Percentiles rank a stretch among this genome's conserved stretches.
These are phyloP conservation scores for Balanococcus diminutus DNA, from an alignment of 2,888 invertebrate species.

Conservation along the genomic window DNA sequence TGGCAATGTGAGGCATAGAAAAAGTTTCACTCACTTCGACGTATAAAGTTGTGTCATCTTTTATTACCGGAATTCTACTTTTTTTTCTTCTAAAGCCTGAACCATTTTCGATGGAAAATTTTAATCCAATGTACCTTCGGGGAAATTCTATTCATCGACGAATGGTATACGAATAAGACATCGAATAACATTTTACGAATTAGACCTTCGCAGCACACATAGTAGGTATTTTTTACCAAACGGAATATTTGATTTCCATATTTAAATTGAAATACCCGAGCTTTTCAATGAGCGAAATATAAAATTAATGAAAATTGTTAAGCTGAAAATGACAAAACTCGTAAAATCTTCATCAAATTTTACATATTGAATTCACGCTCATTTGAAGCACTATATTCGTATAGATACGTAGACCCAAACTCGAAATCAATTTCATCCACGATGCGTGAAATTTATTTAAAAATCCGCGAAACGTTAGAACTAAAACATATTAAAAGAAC, in stretches of 20 bases:
- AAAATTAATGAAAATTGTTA: neutral
- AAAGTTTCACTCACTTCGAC: too few species aligned
- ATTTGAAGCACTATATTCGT: neutral
- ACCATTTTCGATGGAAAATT: neutral
- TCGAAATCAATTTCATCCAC: neutral
- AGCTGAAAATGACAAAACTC: neutral
- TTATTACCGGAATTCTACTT: too few species aligned
- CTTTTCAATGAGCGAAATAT: neutral
- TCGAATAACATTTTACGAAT: neutral
- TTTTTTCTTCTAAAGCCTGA: too few species aligned
- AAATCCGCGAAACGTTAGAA: neutral
- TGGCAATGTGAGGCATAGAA: too few species aligned
- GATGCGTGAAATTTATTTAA: slow-evolving; percentile 2
- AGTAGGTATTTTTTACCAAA: neutral
- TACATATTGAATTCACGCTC: neutral
- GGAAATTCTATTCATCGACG: neutral
- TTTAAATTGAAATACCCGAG: slow-evolving; percentile 26
- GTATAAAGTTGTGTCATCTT: too few species aligned
- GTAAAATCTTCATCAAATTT: neutral
- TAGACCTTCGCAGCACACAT: neutral
- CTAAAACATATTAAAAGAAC: neutral
- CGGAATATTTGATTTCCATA: slow-evolving; percentile 2
- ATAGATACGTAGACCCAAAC: neutral
- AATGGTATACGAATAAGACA: neutral
- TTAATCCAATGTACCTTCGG: neutral